Base-by-base conservation (phyloP, 2,113 vertebrate genomes). In the Microtus richardsoni region DNA sequence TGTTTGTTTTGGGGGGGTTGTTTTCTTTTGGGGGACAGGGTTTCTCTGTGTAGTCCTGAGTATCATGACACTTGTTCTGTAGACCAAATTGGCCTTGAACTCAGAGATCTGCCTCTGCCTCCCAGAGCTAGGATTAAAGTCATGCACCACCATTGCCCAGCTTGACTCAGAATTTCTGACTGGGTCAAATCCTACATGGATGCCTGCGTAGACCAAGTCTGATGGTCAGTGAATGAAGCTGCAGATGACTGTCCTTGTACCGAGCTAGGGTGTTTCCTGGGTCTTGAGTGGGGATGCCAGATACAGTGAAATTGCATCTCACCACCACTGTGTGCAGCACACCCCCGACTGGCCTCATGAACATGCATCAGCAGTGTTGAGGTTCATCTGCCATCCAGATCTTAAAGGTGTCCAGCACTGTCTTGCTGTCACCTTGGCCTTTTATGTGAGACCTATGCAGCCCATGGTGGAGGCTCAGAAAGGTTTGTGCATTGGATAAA, bases 251-350 rank as follows among this genome's bases (percentile, higher is more conserved):
- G n/a, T 11, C 52, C 70, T 58, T 74, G 70, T 2, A 9, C 52
- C 11, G 9, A 49, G 52, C 24, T 26, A 58, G 36, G 68, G 21
- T 28, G 7, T 33, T n/a, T 22, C 8, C 26, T 41, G 16, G 26
- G 49, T 14, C 41, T n/a, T 21, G 28, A n/a, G 44, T 33, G 30
- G 17, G 52, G 52, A 47, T 44, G 16, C 6, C 0, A 19, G 66
- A 36, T 0, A 39, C 33, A 3, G 12, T 0, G 3, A 33, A 6
- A 71, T 66, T 7, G 26, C 0, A 2, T n/a, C 39, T 3, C 5
- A 49, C 28, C n/a, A n/a, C 24, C 17, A 44, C 36, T 6, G 16
- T 58, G 84, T 13, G 13, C 24, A 0, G 3, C 39, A 28, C 13
- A 33, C 17, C 28, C 49, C 30, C 39, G 71, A 4, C 3, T 17